Evolutionary conservation across 2,797 vertebrate species (phyloP).

Genomic region (Tapera naevia): DNA sequence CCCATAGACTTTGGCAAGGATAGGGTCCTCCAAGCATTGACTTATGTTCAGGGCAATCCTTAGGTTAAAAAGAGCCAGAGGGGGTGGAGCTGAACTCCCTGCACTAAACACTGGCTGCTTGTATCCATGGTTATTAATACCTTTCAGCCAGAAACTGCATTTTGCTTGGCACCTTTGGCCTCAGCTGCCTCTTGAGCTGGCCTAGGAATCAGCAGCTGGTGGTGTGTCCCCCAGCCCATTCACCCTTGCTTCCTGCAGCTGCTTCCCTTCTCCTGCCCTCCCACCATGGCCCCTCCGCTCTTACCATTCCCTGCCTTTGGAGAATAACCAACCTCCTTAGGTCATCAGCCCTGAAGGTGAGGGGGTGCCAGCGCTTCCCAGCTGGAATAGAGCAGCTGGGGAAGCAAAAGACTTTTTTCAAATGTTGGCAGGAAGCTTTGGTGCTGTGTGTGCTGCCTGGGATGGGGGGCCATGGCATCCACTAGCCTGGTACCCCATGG

Average conservation of each 20-base stretch:
- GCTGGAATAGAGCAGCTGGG: background rate
- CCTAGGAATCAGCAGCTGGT: background rate
- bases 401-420: background rate
- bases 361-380: background rate
- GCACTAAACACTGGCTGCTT: background rate
- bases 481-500: accelerated
- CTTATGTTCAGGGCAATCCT: background rate
- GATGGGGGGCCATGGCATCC: accelerated
- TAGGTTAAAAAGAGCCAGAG: background rate
- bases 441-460: background rate
- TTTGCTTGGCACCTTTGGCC: background rate
- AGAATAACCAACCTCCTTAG: background rate
- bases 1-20: accelerated
- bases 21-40: background rate
- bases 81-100: background rate
- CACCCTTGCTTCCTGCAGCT: background rate
- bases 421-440: accelerated
- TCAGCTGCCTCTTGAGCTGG: background rate
- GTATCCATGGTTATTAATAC: background rate
- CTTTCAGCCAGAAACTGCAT: background rate
- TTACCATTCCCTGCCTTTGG: background rate
- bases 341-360: background rate
- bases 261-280: background rate
- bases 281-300: accelerated
- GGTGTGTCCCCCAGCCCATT: accelerated